Evolutionary conservation across 2,113 vertebrate genomes (phyloP).

Genomic region (Nyctereutes procyonoides): DNA sequence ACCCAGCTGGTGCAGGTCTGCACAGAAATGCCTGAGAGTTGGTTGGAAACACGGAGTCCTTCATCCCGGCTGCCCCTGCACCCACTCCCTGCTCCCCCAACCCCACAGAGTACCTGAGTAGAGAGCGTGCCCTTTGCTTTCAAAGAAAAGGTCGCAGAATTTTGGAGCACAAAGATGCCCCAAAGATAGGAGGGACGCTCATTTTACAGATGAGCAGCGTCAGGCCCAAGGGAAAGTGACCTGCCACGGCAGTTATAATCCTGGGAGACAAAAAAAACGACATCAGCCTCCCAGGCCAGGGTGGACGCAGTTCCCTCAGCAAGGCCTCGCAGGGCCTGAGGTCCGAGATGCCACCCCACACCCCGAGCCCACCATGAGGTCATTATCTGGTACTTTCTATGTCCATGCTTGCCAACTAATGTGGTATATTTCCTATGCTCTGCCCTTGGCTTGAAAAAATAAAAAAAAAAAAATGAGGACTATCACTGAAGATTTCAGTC

Average conservation of each 20-base stretch:
- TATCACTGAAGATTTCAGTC: background rate
- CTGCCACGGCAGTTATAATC: background rate
- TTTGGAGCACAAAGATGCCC: background rate
- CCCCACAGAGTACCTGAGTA: background rate
- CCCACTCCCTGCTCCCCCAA: background rate
- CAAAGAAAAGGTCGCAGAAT: background rate
- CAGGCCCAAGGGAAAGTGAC: background rate
- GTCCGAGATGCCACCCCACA: slow-evolving; percentile 1
- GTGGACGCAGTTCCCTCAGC: background rate
- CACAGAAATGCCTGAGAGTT: background rate
- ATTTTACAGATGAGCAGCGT: slow-evolving; percentile 26
- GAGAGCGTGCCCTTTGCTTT: background rate
- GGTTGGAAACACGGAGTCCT: slow-evolving; percentile 61
- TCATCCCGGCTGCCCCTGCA: slow-evolving; percentile 21
- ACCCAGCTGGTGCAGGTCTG: slow-evolving; percentile 39
- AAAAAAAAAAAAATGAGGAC: slow-evolving; percentile 53
- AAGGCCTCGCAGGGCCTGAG: slow-evolving; percentile 7
- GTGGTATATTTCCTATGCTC: slow-evolving; percentile 8
- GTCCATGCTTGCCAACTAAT: background rate
- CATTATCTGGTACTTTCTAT: slow-evolving; percentile 35
- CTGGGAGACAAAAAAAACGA: background rate
- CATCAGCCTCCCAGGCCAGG: background rate
- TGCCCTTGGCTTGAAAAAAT: slow-evolving; percentile 17
- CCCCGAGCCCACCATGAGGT: background rate
- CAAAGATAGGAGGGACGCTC: background rate